Conservation (phyloP, 2,888 invertebrate genomes). For the Sicus ferrugineus region DNA sequence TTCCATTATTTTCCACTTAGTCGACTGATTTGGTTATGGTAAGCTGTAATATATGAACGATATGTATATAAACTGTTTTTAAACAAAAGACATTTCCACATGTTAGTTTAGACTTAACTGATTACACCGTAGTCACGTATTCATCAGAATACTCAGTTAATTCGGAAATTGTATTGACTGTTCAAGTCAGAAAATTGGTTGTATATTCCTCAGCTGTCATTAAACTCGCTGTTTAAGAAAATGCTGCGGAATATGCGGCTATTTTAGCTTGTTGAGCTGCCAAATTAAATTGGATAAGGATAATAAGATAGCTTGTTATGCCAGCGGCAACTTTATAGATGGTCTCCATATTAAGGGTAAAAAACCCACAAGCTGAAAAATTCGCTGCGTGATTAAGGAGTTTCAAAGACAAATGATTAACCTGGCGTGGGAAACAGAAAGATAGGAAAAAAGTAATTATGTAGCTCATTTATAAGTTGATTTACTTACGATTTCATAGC, state of each 20-base stretch:
- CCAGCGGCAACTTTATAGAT: slow-evolving; percentile 63
- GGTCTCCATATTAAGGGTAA: slow-evolving; percentile 64
- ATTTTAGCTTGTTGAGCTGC: slow-evolving; percentile 63
- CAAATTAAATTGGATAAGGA: slow-evolving; percentile 64
- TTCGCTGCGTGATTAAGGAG: slow-evolving; percentile 62
- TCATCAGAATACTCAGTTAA: not conserved
- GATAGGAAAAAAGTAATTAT: not conserved
- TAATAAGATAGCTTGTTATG: slow-evolving; percentile 64
- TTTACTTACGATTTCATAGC: slow-evolving; percentile 60
- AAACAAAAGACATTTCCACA: too few species aligned
- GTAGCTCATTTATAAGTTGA: too few species aligned
- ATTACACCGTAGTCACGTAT: too few species aligned
- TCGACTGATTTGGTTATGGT: too few species aligned
- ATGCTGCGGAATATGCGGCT: slow-evolving; percentile 35
- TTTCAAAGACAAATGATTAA: slow-evolving; percentile 63
- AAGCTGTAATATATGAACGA: too few species aligned
- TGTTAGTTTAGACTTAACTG: too few species aligned
- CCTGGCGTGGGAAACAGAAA: slow-evolving; percentile 44
- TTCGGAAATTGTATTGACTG: too few species aligned
- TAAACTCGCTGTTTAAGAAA: slow-evolving; percentile 6
- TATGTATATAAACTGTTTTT: too few species aligned
- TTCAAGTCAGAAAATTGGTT: too few species aligned
- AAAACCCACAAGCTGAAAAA: slow-evolving; percentile 65
- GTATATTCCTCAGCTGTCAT: too few species aligned
- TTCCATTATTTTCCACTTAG: too few species aligned